Conservation (phyloP, 2,113 vertebrate genomes). For the Mobula hypostoma region DNA sequence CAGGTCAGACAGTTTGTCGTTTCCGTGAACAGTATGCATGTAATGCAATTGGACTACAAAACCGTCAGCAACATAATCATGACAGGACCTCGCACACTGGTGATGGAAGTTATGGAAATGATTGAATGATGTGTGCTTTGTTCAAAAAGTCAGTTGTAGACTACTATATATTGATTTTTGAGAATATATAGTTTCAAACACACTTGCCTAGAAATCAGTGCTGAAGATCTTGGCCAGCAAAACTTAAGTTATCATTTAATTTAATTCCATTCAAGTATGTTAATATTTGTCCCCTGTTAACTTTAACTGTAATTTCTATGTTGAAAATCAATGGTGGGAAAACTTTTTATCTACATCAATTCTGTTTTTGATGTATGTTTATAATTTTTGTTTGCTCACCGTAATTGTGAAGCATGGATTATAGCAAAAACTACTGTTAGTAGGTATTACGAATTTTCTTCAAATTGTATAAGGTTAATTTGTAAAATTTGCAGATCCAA, state of each 20-base stretch:
- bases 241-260: neutral
- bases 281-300: neutral
- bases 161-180: neutral
- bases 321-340: neutral
- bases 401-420: neutral
- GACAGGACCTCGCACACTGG: constrained; percentile 69
- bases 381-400: neutral
- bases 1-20: constrained; percentile 76
- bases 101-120: constrained; percentile 75
- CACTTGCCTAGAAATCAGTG: neutral
- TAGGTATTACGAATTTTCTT: neutral
- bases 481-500: neutral
- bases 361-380: neutral
- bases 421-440: neutral
- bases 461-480: neutral
- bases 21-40: constrained; percentile 67
- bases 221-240: neutral
- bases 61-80: constrained; percentile 71
- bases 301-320: neutral
- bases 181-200: neutral
- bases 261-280: neutral
- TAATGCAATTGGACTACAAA: constrained; percentile 67
- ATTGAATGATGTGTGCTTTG: constrained; percentile 48
- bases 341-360: neutral
- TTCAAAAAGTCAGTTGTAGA: neutral